Conservation (phyloP, 2,113 vertebrate genomes). For the Aspiorhynchus laticeps region DNA sequence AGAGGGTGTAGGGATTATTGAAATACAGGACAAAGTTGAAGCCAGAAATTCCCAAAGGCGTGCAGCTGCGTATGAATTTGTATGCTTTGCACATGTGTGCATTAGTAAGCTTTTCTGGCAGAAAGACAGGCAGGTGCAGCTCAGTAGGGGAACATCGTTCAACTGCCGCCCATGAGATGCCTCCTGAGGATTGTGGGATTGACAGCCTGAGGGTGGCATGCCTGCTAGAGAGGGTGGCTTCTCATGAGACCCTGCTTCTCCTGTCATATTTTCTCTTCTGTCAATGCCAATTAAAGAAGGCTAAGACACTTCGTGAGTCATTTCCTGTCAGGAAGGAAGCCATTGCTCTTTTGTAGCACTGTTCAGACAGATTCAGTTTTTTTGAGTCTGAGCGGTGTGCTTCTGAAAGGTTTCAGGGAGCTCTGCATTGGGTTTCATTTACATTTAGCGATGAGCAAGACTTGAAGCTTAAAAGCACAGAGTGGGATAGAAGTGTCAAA, state of each 20-base stretch:
- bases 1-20: constrained; percentile 5
- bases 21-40: constrained; percentile 7
- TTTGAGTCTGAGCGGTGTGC: not conserved
- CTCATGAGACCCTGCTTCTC: constrained; percentile 36
- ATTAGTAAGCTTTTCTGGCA: constrained; percentile 29
- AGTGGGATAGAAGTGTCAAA: constrained; percentile 26
- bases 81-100: constrained; percentile 19
- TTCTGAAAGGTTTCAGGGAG: constrained; percentile 7
- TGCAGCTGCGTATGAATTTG: not conserved
- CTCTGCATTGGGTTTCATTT: constrained; percentile 25
- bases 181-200: constrained; percentile 45
- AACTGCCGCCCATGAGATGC: constrained; percentile 8
- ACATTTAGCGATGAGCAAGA: constrained; percentile 13
- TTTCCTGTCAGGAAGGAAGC: constrained; percentile 24
- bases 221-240: constrained; percentile 26
- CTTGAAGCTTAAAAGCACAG: constrained; percentile 21
- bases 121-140: constrained; percentile 33
- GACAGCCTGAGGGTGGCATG: constrained; percentile 42
- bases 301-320: constrained; percentile 29
- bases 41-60: constrained; percentile 9
- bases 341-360: constrained; percentile 17
- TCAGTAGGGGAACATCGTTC: not conserved
- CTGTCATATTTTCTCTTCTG: constrained; percentile 11
- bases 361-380: not conserved
- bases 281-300: constrained; percentile 35